Percentiles rank a stretch among this genome's conserved stretches.
Evolutionary conservation across 2,888 invertebrate genomes (phyloP).

Genomic region (Latrodectus hesperus): DNA sequence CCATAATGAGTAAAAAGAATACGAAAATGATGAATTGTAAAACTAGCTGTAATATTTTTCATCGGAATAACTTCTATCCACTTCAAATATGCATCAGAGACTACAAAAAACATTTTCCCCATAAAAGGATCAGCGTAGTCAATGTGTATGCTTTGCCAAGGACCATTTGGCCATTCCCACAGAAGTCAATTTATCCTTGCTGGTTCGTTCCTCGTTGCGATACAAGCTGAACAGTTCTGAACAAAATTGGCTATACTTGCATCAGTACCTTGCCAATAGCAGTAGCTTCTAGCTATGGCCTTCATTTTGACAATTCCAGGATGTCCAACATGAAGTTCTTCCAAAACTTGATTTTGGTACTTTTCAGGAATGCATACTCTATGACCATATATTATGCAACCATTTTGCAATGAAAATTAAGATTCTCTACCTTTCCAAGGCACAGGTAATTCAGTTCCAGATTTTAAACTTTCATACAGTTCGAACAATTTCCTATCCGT

Average conservation of each 20-base stretch:
- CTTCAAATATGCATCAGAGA: no score
- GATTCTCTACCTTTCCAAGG: slow-evolving; percentile 54
- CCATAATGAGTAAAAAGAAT: no score
- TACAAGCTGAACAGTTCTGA: slow-evolving; percentile 52
- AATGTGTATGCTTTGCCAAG: slow-evolving; percentile 8
- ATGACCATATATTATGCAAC: slow-evolving; percentile 51
- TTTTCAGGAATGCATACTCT: slow-evolving; percentile 50
- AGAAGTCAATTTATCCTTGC: slow-evolving; percentile 46
- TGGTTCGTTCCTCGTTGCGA: slow-evolving; percentile 52
- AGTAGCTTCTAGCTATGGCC: slow-evolving; percentile 52
- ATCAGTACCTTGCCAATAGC: slow-evolving; percentile 50
- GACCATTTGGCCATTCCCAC: slow-evolving; percentile 50
- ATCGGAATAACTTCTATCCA: no score
- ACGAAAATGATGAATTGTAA: no score
- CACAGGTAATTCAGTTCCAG: slow-evolving; percentile 52
- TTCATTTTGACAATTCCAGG: slow-evolving; percentile 14
- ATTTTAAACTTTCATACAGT: slow-evolving; percentile 54
- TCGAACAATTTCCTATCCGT: slow-evolving; percentile 52
- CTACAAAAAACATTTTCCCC: no score
- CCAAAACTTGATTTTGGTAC: slow-evolving; percentile 10
- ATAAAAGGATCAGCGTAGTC: no score
- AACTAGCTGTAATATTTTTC: no score
- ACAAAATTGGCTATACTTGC: slow-evolving; percentile 50
- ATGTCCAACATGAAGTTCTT: no score
- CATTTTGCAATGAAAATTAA: slow-evolving; percentile 52